Evolutionary conservation across 1,140 invertebrate species (phyloP).

Genomic region (Belonocnema kinseyi): DNA sequence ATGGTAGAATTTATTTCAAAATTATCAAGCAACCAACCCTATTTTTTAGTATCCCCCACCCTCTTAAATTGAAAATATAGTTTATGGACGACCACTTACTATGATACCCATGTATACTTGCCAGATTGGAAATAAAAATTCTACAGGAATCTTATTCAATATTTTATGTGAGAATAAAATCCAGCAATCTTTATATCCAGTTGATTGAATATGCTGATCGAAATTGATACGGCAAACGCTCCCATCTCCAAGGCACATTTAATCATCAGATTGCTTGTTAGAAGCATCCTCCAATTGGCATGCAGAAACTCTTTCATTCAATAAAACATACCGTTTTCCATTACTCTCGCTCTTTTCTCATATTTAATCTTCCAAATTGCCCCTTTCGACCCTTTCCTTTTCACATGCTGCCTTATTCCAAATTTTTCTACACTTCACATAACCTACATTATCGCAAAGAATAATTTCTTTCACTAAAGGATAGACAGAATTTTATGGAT

Average conservation of each 20-base stretch:
- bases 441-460: not conserved
- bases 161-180: not conserved
- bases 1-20: too few species aligned
- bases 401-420: not conserved
- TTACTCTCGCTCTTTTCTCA: not conserved
- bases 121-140: too few species aligned
- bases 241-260: conserved; percentile 17
- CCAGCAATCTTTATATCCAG: not conserved
- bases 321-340: not conserved
- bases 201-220: conserved; percentile 11
- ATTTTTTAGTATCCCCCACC: too few species aligned
- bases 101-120: too few species aligned
- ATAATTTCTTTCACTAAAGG: not conserved
- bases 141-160: not conserved
- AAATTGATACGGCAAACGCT: conserved; percentile 18
- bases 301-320: not conserved
- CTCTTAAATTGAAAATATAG: too few species aligned
- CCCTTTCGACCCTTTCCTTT: not conserved
- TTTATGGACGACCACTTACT: too few species aligned
- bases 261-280: conserved; percentile 27
- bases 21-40: too few species aligned
- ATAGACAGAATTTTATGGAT: not conserved
- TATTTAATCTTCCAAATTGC: conserved; percentile 31
- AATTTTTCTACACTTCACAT: not conserved
- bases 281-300: conserved; percentile 9